Evolutionary conservation across 2,113 vertebrate genomes (phyloP).

Genomic region (Pachypanchax playfairii): DNA sequence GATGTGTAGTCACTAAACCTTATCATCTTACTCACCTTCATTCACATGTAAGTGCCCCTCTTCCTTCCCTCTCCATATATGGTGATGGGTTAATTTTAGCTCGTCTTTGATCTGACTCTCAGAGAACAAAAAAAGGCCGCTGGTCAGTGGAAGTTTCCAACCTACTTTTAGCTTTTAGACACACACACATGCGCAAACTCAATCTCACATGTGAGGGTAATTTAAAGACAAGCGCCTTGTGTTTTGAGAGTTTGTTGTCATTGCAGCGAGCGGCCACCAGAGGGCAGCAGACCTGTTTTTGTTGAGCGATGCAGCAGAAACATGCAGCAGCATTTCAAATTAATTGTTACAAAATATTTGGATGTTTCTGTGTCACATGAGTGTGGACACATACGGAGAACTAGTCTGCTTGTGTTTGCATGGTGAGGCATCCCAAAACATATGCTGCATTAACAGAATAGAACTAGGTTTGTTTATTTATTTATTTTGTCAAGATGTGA

Average conservation of each 20-base stretch:
- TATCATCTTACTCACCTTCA: conserved; percentile 11
- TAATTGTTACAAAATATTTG: too few species aligned
- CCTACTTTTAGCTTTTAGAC: conserved; percentile 20
- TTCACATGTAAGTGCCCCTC: conserved; percentile 15
- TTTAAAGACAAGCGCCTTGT: neutral
- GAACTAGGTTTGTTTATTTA: neutral
- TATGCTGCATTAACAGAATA: too few species aligned
- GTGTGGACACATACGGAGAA: too few species aligned
- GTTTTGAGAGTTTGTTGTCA: conserved; percentile 9
- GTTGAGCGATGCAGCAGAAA: too few species aligned
- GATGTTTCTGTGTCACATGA: too few species aligned
- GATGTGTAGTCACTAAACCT: conserved; percentile 5
- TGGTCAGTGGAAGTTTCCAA: conserved; percentile 37
- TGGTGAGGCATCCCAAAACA: too few species aligned
- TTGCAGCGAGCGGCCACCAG: conserved; percentile 12
- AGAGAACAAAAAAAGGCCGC: conserved; percentile 37
- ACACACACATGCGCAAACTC: neutral
- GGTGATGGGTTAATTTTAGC: conserved; percentile 62
- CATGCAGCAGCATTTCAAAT: too few species aligned
- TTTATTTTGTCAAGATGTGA: conserved; percentile 19
- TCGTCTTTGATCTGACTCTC: conserved; percentile 39
- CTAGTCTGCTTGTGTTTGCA: too few species aligned
- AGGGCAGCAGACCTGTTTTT: conserved; percentile 29
- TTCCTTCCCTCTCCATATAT: conserved; percentile 42
- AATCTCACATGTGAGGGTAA: too few species aligned